Evolutionary conservation across 2,113 vertebrate genomes (phyloP).

Genomic region (Semnornis frantzii): DNA sequence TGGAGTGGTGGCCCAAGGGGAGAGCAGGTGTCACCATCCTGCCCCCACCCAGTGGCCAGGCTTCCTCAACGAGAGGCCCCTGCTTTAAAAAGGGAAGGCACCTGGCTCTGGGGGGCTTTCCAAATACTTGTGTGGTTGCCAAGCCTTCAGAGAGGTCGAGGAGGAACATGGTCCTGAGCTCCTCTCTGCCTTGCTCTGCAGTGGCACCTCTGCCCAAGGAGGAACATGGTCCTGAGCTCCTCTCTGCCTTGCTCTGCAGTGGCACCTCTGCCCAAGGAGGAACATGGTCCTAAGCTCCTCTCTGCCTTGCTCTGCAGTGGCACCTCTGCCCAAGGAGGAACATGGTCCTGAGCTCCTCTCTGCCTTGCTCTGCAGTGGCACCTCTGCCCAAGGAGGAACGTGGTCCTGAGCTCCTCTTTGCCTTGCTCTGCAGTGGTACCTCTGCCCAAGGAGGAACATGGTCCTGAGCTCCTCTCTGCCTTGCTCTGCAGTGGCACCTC

Average conservation of each 20-base stretch:
- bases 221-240: neutral
- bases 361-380: neutral
- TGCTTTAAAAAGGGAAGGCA: neutral
- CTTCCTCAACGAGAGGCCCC: neutral
- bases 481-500: neutral
- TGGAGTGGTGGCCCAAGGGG: neutral
- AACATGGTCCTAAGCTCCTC: neutral
- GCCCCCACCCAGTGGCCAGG: neutral
- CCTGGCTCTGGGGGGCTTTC: neutral
- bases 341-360: neutral
- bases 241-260: neutral
- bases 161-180: neutral
- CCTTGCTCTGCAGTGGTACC: neutral
- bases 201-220: neutral
- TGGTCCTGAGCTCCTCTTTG: neutral
- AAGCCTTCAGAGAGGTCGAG: neutral
- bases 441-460: neutral
- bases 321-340: neutral
- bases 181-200: neutral
- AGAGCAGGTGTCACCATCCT: constrained; percentile 3
- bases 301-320: neutral
- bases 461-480: neutral
- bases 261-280: neutral
- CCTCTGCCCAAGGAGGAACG: neutral
- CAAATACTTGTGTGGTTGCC: neutral